Conservation (phyloP, 2,888 invertebrate genomes). For the Emmelina monodactyla region DNA sequence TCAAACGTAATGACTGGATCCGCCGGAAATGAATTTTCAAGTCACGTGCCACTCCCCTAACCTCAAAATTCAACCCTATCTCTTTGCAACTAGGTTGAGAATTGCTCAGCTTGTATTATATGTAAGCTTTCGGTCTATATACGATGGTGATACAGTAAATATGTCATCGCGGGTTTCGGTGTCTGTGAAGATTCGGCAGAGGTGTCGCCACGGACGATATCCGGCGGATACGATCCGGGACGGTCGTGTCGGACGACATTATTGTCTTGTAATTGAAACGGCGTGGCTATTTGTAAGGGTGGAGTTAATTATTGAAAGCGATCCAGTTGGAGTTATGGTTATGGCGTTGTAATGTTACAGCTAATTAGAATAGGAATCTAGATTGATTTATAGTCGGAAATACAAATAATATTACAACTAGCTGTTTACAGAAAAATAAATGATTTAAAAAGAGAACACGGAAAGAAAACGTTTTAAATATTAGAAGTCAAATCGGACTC, state of each 20-base stretch:
- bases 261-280: slow-evolving; percentile 57
- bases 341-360: background rate
- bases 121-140: slow-evolving; percentile 3
- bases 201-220: slow-evolving; percentile 45
- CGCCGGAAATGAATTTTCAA: slow-evolving; percentile 33
- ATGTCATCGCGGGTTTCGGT: slow-evolving; percentile 53
- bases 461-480: too few species aligned
- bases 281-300: slow-evolving; percentile 44
- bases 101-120: background rate
- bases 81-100: background rate
- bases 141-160: slow-evolving; percentile 25
- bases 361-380: background rate
- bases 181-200: slow-evolving; percentile 34
- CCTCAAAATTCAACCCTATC: background rate
- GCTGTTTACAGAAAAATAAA: too few species aligned
- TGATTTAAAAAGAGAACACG: too few species aligned
- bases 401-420: too few species aligned
- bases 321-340: background rate
- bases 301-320: too few species aligned
- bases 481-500: too few species aligned
- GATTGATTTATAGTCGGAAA: background rate
- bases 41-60: slow-evolving; percentile 2
- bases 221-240: slow-evolving; percentile 51
- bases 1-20: slow-evolving; percentile 39
- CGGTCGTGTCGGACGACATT: slow-evolving; percentile 35